These are phyloP conservation scores for Diachrysia chrysitis DNA, from an alignment of 2,888 invertebrate genomes.

Conservation along the genomic window DNA sequence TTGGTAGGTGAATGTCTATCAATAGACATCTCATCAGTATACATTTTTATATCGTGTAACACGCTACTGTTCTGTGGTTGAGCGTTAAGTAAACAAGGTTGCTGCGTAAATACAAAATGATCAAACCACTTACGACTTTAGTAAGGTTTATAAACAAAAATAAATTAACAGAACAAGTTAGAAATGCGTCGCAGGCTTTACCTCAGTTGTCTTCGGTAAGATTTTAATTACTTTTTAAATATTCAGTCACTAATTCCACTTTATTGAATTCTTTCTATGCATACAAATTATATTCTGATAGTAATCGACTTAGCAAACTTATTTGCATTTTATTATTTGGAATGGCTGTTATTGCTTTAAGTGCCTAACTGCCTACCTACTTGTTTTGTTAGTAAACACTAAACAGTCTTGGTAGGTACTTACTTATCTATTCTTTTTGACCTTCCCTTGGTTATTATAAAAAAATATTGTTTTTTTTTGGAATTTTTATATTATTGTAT, in stretches of 20 bases:
- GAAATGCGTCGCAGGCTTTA: slow-evolving; percentile 74
- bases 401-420: no score
- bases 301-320: background rate
- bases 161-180: slow-evolving; percentile 65
- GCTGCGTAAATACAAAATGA: slow-evolving; percentile 59
- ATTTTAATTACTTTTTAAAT: background rate
- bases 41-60: slow-evolving; percentile 21
- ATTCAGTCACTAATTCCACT: background rate
- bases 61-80: slow-evolving; percentile 15
- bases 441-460: background rate
- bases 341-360: background rate
- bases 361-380: background rate
- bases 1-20: slow-evolving; percentile 1
- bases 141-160: slow-evolving; percentile 61
- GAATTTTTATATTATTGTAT: no score
- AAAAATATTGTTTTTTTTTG: no score
- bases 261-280: no score
- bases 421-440: no score
- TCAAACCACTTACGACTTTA: slow-evolving; percentile 66
- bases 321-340: background rate
- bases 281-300: background rate
- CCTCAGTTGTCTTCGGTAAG: slow-evolving; percentile 84
- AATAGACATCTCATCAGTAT: slow-evolving; percentile 27
- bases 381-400: no score
- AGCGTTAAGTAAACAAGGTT: slow-evolving; percentile 15